Base-by-base conservation (phyloP, 1,140 invertebrate genomes). In the Tribolium madens region DNA sequence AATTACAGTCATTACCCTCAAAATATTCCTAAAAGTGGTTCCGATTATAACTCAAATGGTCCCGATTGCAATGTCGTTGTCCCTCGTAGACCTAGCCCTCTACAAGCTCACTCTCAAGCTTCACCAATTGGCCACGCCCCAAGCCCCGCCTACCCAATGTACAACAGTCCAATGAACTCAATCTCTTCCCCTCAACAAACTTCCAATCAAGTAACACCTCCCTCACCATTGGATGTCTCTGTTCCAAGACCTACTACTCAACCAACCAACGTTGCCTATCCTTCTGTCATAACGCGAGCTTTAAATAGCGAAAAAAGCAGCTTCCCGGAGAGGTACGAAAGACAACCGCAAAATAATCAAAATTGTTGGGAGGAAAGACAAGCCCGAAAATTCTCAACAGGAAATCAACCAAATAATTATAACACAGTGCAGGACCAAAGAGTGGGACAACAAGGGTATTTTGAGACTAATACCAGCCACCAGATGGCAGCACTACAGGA, bases 81-180 rank as follows among this genome's bases (percentile, higher is more conserved):
- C 10, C 90, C 91, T 1, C 87, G 91, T 78, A 87, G 91, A 81
- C 90, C 91, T 10, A 93, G 92, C 86, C 92, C 92, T 3, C 84
- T 92, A 18, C 91, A 93, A 81, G 87, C 89, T 0, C 89, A 91
- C 78, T 91, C 91, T 1, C 91, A 92, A 81, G 89, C 90, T 14
- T 91, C 90, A 75, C 88, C 88, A 3, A 48, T 80, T 0, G 77
- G 79, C 3, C 92, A 93, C 84, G 91, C 92, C 1, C 91, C 91
- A 73, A 93, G 91, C 87, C 92, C 92, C 14, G 92, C 91, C 13
- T 93, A 93, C 87, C 92, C 92, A 6, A 89, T 93, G 89, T 93
- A 93, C 84, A 92, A 93, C 84, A 93, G 91, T 86, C 92, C 92
- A 5, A 91, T 93, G 90, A 91, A 92, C 78, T 91, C 91, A 1